Conservation (phyloP, 2,113 vertebrate genomes). For the Noturus placidus region DNA sequence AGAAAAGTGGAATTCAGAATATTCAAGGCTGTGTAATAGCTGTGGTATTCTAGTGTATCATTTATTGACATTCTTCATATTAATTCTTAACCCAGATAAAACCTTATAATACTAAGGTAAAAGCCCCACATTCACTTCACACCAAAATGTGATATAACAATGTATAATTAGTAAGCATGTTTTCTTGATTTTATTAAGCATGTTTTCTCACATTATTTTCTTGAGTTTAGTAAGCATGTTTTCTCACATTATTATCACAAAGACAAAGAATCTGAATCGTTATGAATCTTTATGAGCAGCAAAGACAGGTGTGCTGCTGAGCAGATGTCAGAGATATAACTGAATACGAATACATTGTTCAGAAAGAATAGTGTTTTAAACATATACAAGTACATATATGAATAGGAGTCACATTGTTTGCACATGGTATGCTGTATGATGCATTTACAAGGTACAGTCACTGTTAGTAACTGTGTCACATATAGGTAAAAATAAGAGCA, state of each 20-base stretch:
- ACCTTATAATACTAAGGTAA: background rate
- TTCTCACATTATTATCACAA: background rate
- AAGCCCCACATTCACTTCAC: background rate
- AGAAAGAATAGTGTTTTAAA: background rate
- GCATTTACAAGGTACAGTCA: background rate
- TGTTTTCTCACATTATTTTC: background rate
- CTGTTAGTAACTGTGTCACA: background rate
- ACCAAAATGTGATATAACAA: background rate
- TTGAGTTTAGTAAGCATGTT: background rate
- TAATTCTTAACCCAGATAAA: background rate
- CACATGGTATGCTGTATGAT: background rate
- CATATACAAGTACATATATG: background rate
- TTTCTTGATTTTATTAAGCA: background rate
- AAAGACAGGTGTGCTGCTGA: background rate
- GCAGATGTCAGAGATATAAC: background rate
- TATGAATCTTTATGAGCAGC: background rate
- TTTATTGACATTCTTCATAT: background rate
- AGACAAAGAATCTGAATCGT: background rate
- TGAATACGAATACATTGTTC: background rate
- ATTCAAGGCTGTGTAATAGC: background rate
- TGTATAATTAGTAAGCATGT: background rate
- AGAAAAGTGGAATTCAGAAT: background rate
- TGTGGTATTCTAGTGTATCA: background rate
- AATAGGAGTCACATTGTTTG: background rate
- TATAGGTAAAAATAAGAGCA: background rate